Conservation (phyloP, 2,113 vertebrate species). For the Arizona elegans region DNA sequence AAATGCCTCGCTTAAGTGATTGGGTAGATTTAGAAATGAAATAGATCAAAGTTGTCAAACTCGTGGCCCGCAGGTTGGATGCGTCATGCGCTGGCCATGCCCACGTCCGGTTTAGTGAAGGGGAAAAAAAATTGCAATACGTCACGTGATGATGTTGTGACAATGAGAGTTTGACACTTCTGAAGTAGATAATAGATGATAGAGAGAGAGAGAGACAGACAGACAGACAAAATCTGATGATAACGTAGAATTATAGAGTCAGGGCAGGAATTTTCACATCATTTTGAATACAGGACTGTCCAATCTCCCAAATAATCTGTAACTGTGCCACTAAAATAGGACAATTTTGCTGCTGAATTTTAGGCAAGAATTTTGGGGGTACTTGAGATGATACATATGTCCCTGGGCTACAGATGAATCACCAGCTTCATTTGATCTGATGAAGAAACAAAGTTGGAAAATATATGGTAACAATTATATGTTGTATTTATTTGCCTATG, state of each 20-base stretch:
- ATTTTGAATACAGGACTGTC: not conserved
- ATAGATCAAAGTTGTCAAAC: not conserved
- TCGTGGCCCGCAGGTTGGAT: too few species aligned
- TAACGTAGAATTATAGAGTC: not conserved
- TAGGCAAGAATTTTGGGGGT: not conserved
- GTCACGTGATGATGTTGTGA: too few species aligned
- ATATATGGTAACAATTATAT: not conserved
- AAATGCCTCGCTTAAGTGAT: not conserved
- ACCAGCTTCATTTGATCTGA: not conserved
- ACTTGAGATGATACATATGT: not conserved
- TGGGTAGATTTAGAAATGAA: not conserved
- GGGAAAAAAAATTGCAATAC: fast-evolving
- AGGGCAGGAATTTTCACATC: not conserved
- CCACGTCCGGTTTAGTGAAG: too few species aligned
- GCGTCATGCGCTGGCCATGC: too few species aligned
- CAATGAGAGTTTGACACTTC: too few species aligned
- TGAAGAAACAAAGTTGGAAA: not conserved
- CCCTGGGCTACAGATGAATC: not conserved
- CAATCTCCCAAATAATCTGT: not conserved
- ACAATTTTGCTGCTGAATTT: not conserved
- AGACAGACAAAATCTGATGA: not conserved
- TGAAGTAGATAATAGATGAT: too few species aligned
- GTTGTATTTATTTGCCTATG: not conserved
- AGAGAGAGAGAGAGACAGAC: not conserved
- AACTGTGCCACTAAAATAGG: not conserved